These are phyloP conservation scores for Eriosoma lanigerum DNA, from an alignment of 1,140 invertebrate species.

Conservation along the genomic window DNA sequence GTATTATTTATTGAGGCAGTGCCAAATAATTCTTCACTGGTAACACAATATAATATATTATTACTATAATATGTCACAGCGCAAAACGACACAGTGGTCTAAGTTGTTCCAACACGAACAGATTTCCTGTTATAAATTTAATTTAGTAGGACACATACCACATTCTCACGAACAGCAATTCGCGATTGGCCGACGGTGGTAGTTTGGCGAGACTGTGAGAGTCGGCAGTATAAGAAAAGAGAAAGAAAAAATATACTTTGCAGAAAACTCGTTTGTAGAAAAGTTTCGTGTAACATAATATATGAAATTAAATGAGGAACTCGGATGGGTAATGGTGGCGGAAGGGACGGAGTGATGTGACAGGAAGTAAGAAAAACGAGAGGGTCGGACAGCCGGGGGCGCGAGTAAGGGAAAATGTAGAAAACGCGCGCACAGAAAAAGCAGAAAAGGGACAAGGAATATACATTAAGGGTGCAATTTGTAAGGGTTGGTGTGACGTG, in stretches of 20 bases:
- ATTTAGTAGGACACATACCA: too few relatives aligned
- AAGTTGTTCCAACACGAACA: too few relatives aligned
- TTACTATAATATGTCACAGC: too few relatives aligned
- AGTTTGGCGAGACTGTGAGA: background rate
- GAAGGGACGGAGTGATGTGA: slow-evolving; percentile 29
- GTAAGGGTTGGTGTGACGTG: background rate
- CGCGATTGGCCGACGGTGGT: background rate
- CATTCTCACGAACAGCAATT: background rate
- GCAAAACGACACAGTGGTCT: too few relatives aligned
- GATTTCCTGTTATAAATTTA: too few relatives aligned
- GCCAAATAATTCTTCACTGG: too few relatives aligned
- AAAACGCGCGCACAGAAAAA: slow-evolving; percentile 43
- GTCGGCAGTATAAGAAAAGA: background rate
- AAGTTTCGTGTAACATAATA: background rate
- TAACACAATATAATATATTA: too few relatives aligned
- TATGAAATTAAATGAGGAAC: slow-evolving; percentile 48
- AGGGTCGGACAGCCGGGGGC: background rate
- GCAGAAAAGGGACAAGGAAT: slow-evolving; percentile 50
- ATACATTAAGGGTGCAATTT: slow-evolving; percentile 51
- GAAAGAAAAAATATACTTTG: slow-evolving; percentile 1
- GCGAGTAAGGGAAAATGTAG: slow-evolving; percentile 22
- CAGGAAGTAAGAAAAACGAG: slow-evolving; percentile 47
- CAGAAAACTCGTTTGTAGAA: slow-evolving; percentile 37
- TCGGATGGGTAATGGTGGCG: slow-evolving; percentile 15
- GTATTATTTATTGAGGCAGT: too few relatives aligned